phyloP scores from a whole-genome alignment of 2,797 vertebrate species.

The Sebastolobus altivelis region DNA sequence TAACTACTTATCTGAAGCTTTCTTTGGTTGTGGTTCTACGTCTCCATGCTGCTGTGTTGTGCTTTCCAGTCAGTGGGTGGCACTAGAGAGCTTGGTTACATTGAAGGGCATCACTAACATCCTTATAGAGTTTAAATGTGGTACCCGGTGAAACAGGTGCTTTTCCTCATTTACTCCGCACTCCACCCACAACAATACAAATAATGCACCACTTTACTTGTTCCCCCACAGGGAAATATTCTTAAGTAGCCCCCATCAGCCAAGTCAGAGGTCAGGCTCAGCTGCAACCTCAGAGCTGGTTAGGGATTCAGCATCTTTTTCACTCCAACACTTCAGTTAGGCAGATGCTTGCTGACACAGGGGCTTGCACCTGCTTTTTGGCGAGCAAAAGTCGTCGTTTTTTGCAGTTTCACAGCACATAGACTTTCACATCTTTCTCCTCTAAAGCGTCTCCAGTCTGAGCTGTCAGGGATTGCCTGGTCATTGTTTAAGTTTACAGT shows the following conservation, averaged over 20 bases:
- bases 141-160: conserved; percentile 64
- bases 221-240: conserved; percentile 38
- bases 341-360: conserved; percentile 48
- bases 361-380: conserved; percentile 66
- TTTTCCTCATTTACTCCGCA: conserved; percentile 52
- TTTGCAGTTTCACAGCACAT: not conserved
- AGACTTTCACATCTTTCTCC: not conserved
- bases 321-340: conserved; percentile 17
- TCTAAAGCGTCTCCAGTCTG: not conserved
- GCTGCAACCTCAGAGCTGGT: conserved; percentile 48
- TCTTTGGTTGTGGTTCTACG: not conserved
- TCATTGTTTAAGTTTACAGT: not conserved
- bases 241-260: conserved; percentile 45
- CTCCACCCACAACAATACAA: conserved; percentile 56
- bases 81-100: conserved; percentile 61
- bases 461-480: not conserved
- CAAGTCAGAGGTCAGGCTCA: conserved; percentile 72
- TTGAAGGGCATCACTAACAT: conserved; percentile 3
- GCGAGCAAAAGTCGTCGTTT: conserved; percentile 5
- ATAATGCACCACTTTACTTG: conserved; percentile 71
- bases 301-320: conserved; percentile 45
- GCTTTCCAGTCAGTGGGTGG: conserved; percentile 69
- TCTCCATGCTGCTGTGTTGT: conserved; percentile 8
- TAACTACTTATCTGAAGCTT: not conserved
- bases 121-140: conserved; percentile 18